Evolutionary conservation across 2,797 vertebrate genomes (phyloP), one percentile per base, ranked within the genome.

Genomic region (Callimico goeldii): DNA sequence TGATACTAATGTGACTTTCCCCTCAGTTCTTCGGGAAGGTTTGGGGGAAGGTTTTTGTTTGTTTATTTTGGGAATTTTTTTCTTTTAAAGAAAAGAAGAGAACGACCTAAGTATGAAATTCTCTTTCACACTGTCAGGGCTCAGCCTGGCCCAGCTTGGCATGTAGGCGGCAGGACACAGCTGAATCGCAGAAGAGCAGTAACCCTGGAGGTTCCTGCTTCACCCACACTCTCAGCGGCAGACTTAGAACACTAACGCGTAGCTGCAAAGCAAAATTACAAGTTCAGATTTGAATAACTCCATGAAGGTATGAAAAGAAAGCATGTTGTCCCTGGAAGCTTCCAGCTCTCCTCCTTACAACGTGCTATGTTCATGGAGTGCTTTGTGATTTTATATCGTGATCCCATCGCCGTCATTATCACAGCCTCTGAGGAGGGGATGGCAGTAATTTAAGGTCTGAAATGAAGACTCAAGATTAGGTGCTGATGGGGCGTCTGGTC

Each of bases 361-460:
- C 3, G 4, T 15, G 14, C 58, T 6, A 0, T 17, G 10, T 1
- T 5, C 4, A 28, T 0, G 28, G 24, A 2, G n/a, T 30, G 1
- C 58, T 28, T 57, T 36, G 55, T 36, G 41, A 2, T 26, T 39
- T 57, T 10, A 2, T 12, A 0, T 0, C 1, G 0, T 1, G 22
- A 48, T 19, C 15, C 22, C 4, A 11, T 26, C 55, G 30, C 30
- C 50, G 43, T 30, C 22, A 6, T 50, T 15, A 14, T 36, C 12
- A 15, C 28, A 13, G 5, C 20, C n/a, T 57, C 80, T 4, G 58
- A 41, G 43, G 30, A 77, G 24, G 57, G 7, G 2, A 15, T 4
- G 9, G 73, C 72, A 58, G 20, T 2, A 43, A 9, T 4, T 13
- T 2, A 50, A 17, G 36, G 39, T n/a, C 41, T 17, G n/a, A 72